Conservation (phyloP, 2,888 invertebrate genomes). For the Acanthosepion pharaonis region DNA sequence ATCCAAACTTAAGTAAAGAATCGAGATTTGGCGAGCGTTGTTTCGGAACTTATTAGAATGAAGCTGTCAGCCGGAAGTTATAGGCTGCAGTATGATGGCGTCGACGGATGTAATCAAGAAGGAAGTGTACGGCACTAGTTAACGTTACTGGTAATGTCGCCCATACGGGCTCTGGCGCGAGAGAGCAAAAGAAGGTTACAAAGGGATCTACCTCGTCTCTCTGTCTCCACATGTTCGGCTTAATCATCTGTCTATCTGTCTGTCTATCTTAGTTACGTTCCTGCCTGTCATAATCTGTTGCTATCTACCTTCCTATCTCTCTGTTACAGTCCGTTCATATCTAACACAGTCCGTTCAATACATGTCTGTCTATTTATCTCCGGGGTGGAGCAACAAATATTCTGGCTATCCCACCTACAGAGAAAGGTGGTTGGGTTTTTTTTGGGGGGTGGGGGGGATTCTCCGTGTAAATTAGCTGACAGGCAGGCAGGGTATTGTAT, state of each 20-base stretch:
- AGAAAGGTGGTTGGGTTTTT: too few relatives aligned
- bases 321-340: neutral
- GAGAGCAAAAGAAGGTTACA: neutral
- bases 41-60: neutral
- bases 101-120: constrained; percentile 9
- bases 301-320: neutral
- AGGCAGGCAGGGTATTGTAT: too few relatives aligned
- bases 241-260: neutral
- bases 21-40: neutral
- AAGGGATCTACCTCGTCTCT: neutral
- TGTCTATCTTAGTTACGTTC: neutral
- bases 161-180: neutral
- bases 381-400: too few relatives aligned
- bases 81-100: neutral
- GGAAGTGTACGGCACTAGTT: neutral
- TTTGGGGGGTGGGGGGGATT: too few relatives aligned
- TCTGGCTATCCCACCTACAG: too few relatives aligned
- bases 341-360: neutral
- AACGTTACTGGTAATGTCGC: neutral
- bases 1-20: neutral
- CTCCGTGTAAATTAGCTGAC: too few relatives aligned
- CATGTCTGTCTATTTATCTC: neutral
- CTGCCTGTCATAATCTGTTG: too few relatives aligned
- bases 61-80: neutral
- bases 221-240: neutral